Conservation (phyloP, 2,113 vertebrate genomes). For the Dasyprocta punctata region DNA sequence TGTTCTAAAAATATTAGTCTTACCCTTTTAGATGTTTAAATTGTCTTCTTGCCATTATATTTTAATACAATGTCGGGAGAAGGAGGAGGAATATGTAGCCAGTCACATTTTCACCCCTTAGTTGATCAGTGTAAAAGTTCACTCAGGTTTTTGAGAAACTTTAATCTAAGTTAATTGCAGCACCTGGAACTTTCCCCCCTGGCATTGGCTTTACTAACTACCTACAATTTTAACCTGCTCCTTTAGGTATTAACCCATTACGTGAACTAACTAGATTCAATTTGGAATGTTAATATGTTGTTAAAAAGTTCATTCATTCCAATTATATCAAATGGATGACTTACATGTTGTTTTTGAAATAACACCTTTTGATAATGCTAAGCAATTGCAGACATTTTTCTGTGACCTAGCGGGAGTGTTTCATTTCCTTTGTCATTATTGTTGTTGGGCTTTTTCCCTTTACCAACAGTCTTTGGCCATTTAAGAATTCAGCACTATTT, state of each 20-base stretch:
- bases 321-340: conserved; percentile 84
- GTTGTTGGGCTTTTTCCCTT: conserved; percentile 37
- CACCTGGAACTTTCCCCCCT: conserved; percentile 79
- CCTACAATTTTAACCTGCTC: conserved; percentile 92
- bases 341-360: conserved; percentile 87
- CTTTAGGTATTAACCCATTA: conserved; percentile 89
- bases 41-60: conserved; percentile 13
- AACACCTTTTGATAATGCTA: conserved; percentile 58
- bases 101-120: conserved; percentile 71
- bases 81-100: conserved; percentile 39
- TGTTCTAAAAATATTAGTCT: conserved; percentile 45
- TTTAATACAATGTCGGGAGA: conserved; percentile 54
- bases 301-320: conserved; percentile 78
- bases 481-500: conserved; percentile 74
- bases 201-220: conserved; percentile 94
- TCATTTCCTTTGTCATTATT: conserved; percentile 36
- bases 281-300: conserved; percentile 77
- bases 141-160: conserved; percentile 78
- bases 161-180: conserved; percentile 81
- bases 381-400: conserved; percentile 58
- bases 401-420: conserved; percentile 60
- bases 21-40: conserved; percentile 73
- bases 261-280: conserved; percentile 88
- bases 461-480: conserved; percentile 65
- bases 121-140: conserved; percentile 79